A percentile compares a stretch with the other conserved stretches of the same genome.
Evolutionary conservation across 2,113 vertebrate genomes (phyloP).

Genomic region (Megaceryle torquata): DNA sequence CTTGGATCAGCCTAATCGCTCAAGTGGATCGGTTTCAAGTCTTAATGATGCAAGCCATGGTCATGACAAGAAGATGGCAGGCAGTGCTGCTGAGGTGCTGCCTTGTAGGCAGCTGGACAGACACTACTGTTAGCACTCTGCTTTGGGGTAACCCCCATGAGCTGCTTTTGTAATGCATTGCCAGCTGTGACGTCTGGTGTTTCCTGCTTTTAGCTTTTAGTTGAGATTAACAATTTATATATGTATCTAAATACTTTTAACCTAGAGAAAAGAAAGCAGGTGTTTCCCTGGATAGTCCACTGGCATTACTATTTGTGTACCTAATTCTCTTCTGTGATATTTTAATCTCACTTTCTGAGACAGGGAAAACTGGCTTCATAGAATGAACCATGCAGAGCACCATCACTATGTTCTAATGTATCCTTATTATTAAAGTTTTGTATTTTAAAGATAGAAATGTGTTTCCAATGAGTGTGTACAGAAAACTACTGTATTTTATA

Average conservation of each 20-base stretch:
- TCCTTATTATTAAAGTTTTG: background rate
- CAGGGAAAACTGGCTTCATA: background rate
- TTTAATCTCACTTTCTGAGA: background rate
- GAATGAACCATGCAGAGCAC: background rate
- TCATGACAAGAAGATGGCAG: background rate
- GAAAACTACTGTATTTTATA: background rate
- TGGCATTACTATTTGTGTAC: background rate
- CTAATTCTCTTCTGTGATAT: background rate
- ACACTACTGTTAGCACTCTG: background rate
- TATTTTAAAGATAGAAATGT: background rate
- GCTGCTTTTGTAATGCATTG: background rate
- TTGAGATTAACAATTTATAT: background rate
- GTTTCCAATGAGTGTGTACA: background rate
- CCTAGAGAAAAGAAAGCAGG: background rate
- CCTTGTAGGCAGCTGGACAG: background rate
- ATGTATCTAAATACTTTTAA: background rate
- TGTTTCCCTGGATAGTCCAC: background rate
- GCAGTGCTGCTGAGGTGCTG: background rate
- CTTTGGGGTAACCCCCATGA: background rate
- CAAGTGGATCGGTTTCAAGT: constrained; percentile 53
- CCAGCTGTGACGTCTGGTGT: background rate
- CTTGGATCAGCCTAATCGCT: constrained; percentile 61
- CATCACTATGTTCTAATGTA: background rate
- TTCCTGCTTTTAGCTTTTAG: background rate
- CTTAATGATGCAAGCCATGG: constrained; percentile 12